Evolutionary conservation across 2,888 invertebrate species (phyloP), one percentile per base, ranked within the genome.

Genomic region (Pseudococcus viburni): DNA sequence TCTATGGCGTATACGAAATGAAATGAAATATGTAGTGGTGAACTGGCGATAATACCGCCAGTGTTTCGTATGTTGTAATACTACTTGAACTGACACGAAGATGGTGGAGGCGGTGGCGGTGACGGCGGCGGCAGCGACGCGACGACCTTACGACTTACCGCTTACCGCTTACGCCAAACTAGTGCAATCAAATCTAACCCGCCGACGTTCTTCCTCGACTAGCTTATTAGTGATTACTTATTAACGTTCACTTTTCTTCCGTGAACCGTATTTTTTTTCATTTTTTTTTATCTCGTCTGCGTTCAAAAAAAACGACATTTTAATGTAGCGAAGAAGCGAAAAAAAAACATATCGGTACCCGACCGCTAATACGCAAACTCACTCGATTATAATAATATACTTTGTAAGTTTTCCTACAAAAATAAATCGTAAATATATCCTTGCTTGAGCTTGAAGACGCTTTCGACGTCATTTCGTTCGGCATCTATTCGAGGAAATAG

Each of bases 201-300:
- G 22, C 64, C 64, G 19, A 73, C 73, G 33, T 73, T 33, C 73
- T 68, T 68, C 26, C 73, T 33, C 73, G 7, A 33, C 15, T 5
- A 33, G 17, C 33, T 73, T 73, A 73, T 17, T 33, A 33, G 33
- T 33, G 33, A 33, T 73, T 33, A 11, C 33, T 73, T 73, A 73
- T 17, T 33, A 33, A 73, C 73, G 39, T 73, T 73, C 73, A 15
- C 73, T 73, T 73, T 33, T 73, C 73, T 73, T 73, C 73, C 73
- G 73, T 33, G 33, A 73, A 73, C 26, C n/a, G 33, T 73, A 17
- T 73, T 73, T 33, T 39, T 73, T 73, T 17, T 8, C 4, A 9
- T 15, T 64, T 22, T 64, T 64, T 64, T 11, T 22, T 33, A 33
- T 33, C 26, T 33, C 26, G 26, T 59, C 33, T 12, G 68, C 68